Base-by-base conservation (phyloP, 2,113 vertebrate species). In the Macrotus californicus region DNA sequence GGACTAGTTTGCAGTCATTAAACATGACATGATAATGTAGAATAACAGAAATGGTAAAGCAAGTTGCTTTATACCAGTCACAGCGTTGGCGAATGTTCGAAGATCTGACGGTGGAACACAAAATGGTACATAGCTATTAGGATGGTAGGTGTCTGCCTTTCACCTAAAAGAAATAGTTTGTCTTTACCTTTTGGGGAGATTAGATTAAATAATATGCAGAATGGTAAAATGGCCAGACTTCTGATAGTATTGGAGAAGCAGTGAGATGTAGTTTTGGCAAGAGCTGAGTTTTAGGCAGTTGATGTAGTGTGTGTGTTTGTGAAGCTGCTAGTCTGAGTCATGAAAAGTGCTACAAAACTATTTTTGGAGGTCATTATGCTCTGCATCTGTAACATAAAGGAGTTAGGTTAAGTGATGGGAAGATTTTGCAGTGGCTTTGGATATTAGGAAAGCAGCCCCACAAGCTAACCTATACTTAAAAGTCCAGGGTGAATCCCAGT, bases 191-290 rank as follows among this genome's bases (percentile, higher is more conserved):
- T 61, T 18, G 48, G 50, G 39, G 22, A 54, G 31, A 54, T 90
- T 95, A 85, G 87, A 72, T 77, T 66, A 70, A 50, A 93, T 77
- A 84, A 56, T 83, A 73, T 48, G 66, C 11, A 66, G 41, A 94
- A 64, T 36, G 64, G 50, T 75, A 75, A 93, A 75, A 46, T 59
- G 29, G 12, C 15, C 77, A 52, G 3, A 81, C 46, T 72, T 81
- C 39, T 92, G 36, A 19, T 75, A 64, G 29, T 64, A 59, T 56
- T 97, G 22, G 66, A 83, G 39, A 92, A 87, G 69, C 46, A 70
- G 5, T 83, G n/a, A 66, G n/a, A 72, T 56, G 19, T 69, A 19
- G 12, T 93, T 94, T 95, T 73, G 70, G 24, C 29, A 56, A 70
- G 64, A 93, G 43, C 61, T 96, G 39, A 80, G 52, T 75, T 95